Conservation (phyloP, 2,113 vertebrate species). For the Cheilinus undulatus region DNA sequence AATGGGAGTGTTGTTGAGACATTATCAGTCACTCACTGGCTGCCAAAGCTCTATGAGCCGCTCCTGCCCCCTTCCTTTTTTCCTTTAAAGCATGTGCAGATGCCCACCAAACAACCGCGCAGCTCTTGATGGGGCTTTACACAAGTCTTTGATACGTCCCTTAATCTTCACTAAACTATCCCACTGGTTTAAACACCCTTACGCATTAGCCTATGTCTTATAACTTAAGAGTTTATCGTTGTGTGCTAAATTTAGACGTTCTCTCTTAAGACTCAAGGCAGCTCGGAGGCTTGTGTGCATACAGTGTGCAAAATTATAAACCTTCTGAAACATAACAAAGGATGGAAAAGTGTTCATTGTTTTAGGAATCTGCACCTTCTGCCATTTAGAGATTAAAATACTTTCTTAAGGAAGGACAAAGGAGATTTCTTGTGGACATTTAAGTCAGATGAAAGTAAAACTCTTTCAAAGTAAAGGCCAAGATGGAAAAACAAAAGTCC, state of each 20-base stretch:
- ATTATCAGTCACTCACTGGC: slow-evolving; percentile 68
- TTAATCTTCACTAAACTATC: slow-evolving; percentile 82
- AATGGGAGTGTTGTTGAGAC: slow-evolving; percentile 63
- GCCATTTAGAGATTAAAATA: slow-evolving; percentile 48
- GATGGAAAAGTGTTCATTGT: slow-evolving; percentile 57
- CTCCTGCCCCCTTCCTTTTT: slow-evolving; percentile 33
- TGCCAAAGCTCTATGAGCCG: slow-evolving; percentile 64
- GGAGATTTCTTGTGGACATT: slow-evolving; percentile 42
- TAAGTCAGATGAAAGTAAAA: slow-evolving; percentile 32
- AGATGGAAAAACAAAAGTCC: slow-evolving; percentile 59
- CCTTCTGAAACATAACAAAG: slow-evolving; percentile 58
- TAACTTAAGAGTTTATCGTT: slow-evolving; percentile 81
- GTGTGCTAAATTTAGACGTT: slow-evolving; percentile 74
- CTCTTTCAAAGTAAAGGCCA: slow-evolving; percentile 31
- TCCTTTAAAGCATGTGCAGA: slow-evolving; percentile 55
- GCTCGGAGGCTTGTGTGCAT: slow-evolving; percentile 51
- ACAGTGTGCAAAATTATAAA: slow-evolving; percentile 59
- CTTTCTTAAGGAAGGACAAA: slow-evolving; percentile 12
- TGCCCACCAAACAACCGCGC: slow-evolving; percentile 68
- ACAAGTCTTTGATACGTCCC: slow-evolving; percentile 71
- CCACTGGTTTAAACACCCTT: slow-evolving; percentile 78
- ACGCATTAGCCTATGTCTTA: slow-evolving; percentile 80
- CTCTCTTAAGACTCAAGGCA: slow-evolving; percentile 72
- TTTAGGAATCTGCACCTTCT: slow-evolving; percentile 49
- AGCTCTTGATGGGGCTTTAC: slow-evolving; percentile 73